Base-by-base conservation (phyloP, 2,797 vertebrate genomes). In the Anguilla anguilla region DNA sequence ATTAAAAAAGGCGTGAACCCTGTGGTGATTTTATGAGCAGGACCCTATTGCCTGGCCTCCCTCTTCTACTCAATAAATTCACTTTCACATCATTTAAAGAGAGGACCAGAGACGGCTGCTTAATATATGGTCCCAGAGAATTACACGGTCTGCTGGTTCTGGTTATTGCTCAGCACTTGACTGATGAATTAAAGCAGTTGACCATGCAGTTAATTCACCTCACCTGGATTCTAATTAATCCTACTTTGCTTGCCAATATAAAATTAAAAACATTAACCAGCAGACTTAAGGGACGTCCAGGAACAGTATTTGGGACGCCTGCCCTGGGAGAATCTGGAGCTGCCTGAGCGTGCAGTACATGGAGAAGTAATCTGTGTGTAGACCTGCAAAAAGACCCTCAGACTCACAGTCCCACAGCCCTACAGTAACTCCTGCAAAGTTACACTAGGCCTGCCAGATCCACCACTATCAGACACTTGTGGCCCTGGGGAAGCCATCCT, bases 1-100 rank as follows among this genome's bases (percentile, higher is more conserved):
- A 88, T 90, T 91, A 91, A 89, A 89, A 74, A 77, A 31, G 15
- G 53, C 39, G 25, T 35, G 46, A 84, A 84, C 5, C 5, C n/a
- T 69, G 17, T 69, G 31, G 83, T 59, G 31, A 61, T 22, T 61
- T 31, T 83, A 15, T 22, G 57, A 17, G n/a, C 17, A 22, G 0
- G 19, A 15, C 53, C 1, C 46, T 19, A 43, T 85, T 28, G 3
- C 77, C 84, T 11, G 79, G 49, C 22, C 1, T 25, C 19, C 46
- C 7, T 51, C 25, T 31, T 53, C 25, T 31, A 53, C 28, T 28
- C 25, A 69, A 69, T 69, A 31, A 19, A 82, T 53, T 22, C 77
- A 55, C 43, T 51, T 31, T 51, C 39, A 25, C 28, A 46, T 31
- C 53, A 28, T 31, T 59, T 46, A 28, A 69, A 51, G 79, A 77